phyloP scores from a whole-genome alignment of 2,888 invertebrate species.

The Rugalucina vietnamica region DNA sequence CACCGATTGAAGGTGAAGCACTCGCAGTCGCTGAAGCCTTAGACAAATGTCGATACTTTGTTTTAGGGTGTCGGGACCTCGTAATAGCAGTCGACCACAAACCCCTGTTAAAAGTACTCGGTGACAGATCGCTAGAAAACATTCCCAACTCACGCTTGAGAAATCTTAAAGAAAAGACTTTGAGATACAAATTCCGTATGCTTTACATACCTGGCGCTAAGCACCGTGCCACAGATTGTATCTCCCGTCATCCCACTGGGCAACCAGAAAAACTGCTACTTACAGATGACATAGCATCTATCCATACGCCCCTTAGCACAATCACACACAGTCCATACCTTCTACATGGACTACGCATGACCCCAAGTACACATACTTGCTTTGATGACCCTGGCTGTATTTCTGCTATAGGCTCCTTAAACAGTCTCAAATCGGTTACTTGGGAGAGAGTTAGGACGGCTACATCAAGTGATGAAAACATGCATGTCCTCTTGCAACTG shows the following conservation, averaged over 20 bases:
- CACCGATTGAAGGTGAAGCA: slow-evolving; percentile 48
- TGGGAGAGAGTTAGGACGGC: slow-evolving; percentile 61
- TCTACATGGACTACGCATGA: background rate
- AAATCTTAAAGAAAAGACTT: slow-evolving; percentile 58
- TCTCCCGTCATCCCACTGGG: slow-evolving; percentile 55
- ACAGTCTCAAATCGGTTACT: slow-evolving; percentile 43
- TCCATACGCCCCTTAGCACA: background rate
- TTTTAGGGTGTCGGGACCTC: slow-evolving; percentile 44
- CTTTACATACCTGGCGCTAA: slow-evolving; percentile 35
- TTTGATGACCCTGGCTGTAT: background rate
- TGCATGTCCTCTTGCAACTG: slow-evolving; percentile 25
- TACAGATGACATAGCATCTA: slow-evolving; percentile 33
- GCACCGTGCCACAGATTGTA: slow-evolving; percentile 42
- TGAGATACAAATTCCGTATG: slow-evolving; percentile 55
- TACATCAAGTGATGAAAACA: slow-evolving; percentile 60
- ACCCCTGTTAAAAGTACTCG: slow-evolving; percentile 50
- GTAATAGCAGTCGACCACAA: slow-evolving; percentile 50
- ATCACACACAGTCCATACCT: background rate
- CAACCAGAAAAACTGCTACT: slow-evolving; percentile 8
- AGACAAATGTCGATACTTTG: slow-evolving; percentile 45
- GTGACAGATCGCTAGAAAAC: slow-evolving; percentile 49
- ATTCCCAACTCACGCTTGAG: slow-evolving; percentile 58
- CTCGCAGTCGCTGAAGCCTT: slow-evolving; percentile 49
- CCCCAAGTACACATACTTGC: background rate
- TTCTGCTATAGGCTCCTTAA: slow-evolving; percentile 18